These are phyloP conservation scores for Holacanthus passer DNA, from an alignment of 2,113 vertebrate species.

Conservation along the genomic window DNA sequence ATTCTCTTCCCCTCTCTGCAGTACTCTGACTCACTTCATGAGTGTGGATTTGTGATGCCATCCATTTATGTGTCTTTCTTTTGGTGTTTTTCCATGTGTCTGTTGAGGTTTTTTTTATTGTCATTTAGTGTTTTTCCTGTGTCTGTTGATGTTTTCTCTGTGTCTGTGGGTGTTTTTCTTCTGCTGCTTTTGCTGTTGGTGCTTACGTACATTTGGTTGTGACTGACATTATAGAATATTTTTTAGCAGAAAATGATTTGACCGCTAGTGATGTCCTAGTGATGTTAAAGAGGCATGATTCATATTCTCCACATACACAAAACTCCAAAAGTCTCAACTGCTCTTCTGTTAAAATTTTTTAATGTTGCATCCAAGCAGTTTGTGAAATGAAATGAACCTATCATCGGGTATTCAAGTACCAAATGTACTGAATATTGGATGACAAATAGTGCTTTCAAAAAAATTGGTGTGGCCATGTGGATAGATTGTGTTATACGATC, in stretches of 20 bases:
- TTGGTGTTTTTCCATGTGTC: not conserved
- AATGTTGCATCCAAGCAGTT: too few species aligned
- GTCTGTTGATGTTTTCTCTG: not conserved
- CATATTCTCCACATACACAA: not conserved
- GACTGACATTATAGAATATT: constrained; percentile 16
- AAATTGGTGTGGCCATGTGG: too few species aligned
- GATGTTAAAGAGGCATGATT: not conserved
- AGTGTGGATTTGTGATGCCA: constrained; percentile 11
- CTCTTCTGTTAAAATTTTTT: not conserved
- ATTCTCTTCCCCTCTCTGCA: not conserved
- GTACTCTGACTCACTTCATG: constrained; percentile 11
- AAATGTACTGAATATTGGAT: too few species aligned
- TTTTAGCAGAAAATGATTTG: not conserved
- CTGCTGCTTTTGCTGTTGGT: not conserved
- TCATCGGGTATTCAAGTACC: too few species aligned
- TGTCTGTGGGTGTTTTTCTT: not conserved
- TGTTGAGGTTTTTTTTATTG: too few species aligned
- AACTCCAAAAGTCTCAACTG: not conserved
- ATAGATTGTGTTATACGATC: too few species aligned
- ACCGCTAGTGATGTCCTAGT: not conserved
- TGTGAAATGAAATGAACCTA: too few species aligned
- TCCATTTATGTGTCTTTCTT: not conserved
- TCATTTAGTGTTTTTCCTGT: not conserved
- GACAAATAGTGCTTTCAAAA: too few species aligned
- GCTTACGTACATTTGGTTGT: not conserved